Evolutionary conservation across 2,797 vertebrate genomes (phyloP), one percentile per base, ranked within the genome.

Genomic region (Thripadectes ignobilis): DNA sequence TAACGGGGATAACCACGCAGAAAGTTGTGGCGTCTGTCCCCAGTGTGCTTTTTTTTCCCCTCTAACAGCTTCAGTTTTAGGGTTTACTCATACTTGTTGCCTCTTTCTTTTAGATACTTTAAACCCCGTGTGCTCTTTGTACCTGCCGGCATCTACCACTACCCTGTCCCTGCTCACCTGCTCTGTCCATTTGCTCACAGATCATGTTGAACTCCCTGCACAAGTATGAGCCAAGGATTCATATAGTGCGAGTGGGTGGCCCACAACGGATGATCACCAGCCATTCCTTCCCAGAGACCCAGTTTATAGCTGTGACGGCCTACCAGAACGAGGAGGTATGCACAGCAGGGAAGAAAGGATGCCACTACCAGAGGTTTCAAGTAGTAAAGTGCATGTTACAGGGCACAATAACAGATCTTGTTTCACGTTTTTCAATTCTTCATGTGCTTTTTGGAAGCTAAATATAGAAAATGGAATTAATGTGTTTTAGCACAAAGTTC

Each of bases 201-300:
- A 98, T 98, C 84, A 98, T 98, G 98, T 8, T 98, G 90, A 98
- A 98, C 95, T 98, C 98, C n/a, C 95, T 98, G 62, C 98, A 98
- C 79, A 98, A 98, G 91, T 98, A 98, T 0, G 98, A 98, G 92
- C 98, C 98, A 3, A 96, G 98, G 38, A 98, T 98, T 73, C 98
- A 98, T n/a, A 98, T 98, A 5, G 98, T 98, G 75, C 96, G 98
- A 66, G 98, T 98, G 8, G 98, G 98, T 23, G 98, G 98, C 27
- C 97, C 98, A 0, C 98, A 98, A 87, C 94, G 98, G 52, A 98
- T 98, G 98, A 98, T 98, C 95, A 98, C 98, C 78, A 98, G 98
- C 91, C 98, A 98, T 76, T 98, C 98, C 72, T 98, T 98, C 88
- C 98, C 98, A 0, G 98, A 98, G 96, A 98, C 98, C 15, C 98